Base-by-base conservation (phyloP, 2,113 vertebrate species). In the Podarcis muralis region DNA sequence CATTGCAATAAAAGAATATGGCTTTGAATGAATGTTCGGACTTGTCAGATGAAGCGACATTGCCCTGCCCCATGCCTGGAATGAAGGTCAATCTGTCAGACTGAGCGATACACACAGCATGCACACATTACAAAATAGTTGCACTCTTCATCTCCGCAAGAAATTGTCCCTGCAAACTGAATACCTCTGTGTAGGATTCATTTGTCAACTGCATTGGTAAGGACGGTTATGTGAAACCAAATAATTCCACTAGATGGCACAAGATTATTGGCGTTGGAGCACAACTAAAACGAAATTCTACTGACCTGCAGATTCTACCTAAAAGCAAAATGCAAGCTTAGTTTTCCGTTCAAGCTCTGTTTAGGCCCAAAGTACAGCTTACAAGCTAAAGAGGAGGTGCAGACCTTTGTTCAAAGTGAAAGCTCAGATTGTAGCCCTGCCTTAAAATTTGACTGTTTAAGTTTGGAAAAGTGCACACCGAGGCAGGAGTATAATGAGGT, bases 181-280 rank as follows among this genome's bases (percentile, higher is more conserved):
- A 35, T 32, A 72, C 30, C 48, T 59, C 1, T 7, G 23, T 40
- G 6, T 11, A 62, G 20, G n/a, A 74, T 35, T 57, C n/a, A 57
- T 16, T 30, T 59, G 23, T 75, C 53, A 62, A 76, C 16, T 2
- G 25, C 15, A 57, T 87, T 27, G 48, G 12, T 32, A 66, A 65
- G 57, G 43, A 48, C 27, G 16, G 7, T 18, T 37, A 30, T 94
- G 95, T 81, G 87, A 48, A 80, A 66, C 80, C 30, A 1, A 16
- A 25, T 2, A 16, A 16, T 6, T 83, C 94, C 95, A 53, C 95
- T 91, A 95, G 95, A 91, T 91, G 95, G 93, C 95, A 93, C 86
- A 75, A 66, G 12, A 48, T 72, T 43, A 13, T 88, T 15, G n/a
- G 0, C 0, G 30, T 27, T 81, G n/a, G 25, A 22, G 11, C 12